Base-by-base conservation (phyloP, 2,888 invertebrate species). In the Agrotis segetum region DNA sequence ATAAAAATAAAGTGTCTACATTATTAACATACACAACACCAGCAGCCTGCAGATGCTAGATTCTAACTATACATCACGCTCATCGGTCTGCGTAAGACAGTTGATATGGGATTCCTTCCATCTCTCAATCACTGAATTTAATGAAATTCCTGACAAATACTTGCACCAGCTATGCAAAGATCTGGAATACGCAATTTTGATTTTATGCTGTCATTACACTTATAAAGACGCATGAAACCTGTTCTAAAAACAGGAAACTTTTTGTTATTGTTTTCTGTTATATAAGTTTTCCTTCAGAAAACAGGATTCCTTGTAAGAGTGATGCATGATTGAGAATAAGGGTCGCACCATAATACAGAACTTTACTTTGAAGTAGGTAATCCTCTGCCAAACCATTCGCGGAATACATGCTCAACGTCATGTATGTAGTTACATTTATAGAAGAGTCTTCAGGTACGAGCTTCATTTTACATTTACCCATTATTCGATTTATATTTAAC, bases 51-150 rank as follows among this genome's bases (percentile, higher is more conserved):
- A 60, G 55, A 34, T 74, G 59, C 21, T 9, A 24, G 24, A 13
- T 53, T 17, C 19, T n/a, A 17, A 47, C 71, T 59, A 78, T 68
- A 66, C 60, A 70, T 81, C 59, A 67, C 24, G 47, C 24, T 52
- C 9, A 11, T 71, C 47, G 19, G 24, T 61, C 62, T 70, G 79
- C 11, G 3, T 49, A 61, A 70, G 62, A 82, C 75, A 63, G 58
- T 34, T 2, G 24, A 24, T 24, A 63, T n/a, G 52, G 19, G 19
- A 59, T 72, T 78, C 65, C 47, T 29, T 47, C 5, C 65, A 44
- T 58, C 52, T 16, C 44, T 67, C 59, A 44, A 49, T 67, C 56
- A 47, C 56, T 52, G 60, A 17, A 70, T 78, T 74, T 60, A 52
- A 70, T 67, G 21, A 58, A 74, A 67, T 56, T 64, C 14, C 56